Evolutionary conservation across 2,888 invertebrate genomes (phyloP), one percentile per base, ranked within the genome.

Genomic region (Polia nebulosa): DNA sequence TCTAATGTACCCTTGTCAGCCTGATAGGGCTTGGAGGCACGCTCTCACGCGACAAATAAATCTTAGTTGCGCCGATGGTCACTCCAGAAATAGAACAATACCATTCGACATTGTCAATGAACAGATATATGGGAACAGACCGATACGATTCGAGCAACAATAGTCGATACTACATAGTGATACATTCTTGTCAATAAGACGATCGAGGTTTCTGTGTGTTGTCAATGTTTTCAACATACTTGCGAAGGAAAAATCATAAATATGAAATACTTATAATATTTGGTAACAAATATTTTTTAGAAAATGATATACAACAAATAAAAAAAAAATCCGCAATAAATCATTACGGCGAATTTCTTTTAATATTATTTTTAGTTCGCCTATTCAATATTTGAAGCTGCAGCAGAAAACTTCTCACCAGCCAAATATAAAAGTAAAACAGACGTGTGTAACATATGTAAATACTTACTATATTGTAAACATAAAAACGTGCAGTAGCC

Each of bases 81-180:
- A 39, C 59, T 41, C 39, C 27, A 76, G 41, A 58, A 75, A 73
- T 56, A 67, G 55, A 67, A 74, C 68, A 72, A 59, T 60, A 44
- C 44, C 41, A 49, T 25, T 73, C 49, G 25, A 60, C 39, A 32
- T 63, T 72, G 63, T 63, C 44, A 32, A 45, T 45, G 29, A 25
- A 25, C 15, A 32, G 36, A 45, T 45, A 45, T 62, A 72, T 53
- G 53, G 22, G 63, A 41, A 72, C 63, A 6, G 29, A 36, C 29
- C 41, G 49, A 25, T 65, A 32, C 55, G 49, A 25, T 65, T 25
- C 55, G 13, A 56, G 27, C 27, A 11, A 53, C 45, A 27, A 72
- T 62, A 62, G 44, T 45, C n/a, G 29, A 71, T 71, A 45, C n/a
- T 32, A 13, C n/a, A n/a, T n/a, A n/a, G n/a, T n/a, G n/a, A n/a